Percentiles rank a stretch among this genome's conserved stretches.
Conservation (phyloP, 2,888 invertebrate species). For the Eurois occulta region DNA sequence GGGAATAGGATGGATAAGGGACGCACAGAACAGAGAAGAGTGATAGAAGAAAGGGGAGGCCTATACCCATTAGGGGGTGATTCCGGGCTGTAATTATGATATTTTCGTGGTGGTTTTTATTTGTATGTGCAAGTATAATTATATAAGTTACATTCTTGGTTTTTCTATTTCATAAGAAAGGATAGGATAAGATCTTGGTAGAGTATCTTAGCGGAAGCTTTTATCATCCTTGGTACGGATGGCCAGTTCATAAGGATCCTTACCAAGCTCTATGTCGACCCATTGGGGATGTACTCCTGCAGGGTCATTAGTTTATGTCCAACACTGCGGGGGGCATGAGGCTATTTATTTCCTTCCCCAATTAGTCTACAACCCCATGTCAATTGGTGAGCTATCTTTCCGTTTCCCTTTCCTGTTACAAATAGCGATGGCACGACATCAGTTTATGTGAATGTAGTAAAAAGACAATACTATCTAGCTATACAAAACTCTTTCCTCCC, state of each 20-base stretch:
- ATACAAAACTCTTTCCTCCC: too few species aligned
- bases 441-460: not conserved
- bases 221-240: not conserved
- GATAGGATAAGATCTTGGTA: not conserved
- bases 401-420: conserved; percentile 11
- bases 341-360: conserved; percentile 50
- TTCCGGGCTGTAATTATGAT: too few species aligned
- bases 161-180: not conserved
- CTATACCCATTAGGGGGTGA: too few species aligned
- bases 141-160: too few species aligned
- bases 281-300: not conserved
- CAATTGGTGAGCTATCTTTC: conserved; percentile 42
- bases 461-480: too few species aligned
- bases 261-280: conserved; percentile 9
- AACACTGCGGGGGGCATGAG: not conserved
- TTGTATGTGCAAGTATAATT: too few species aligned
- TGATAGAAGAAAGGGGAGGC: too few species aligned
- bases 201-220: too few species aligned
- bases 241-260: not conserved
- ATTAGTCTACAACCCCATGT: conserved; percentile 48
- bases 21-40: too few species aligned
- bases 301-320: conserved; percentile 41
- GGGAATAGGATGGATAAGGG: too few species aligned
- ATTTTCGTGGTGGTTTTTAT: too few species aligned
- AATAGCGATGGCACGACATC: not conserved